These are phyloP conservation scores for Aplocera efformata DNA, from an alignment of 2,888 invertebrate genomes.

Conservation along the genomic window DNA sequence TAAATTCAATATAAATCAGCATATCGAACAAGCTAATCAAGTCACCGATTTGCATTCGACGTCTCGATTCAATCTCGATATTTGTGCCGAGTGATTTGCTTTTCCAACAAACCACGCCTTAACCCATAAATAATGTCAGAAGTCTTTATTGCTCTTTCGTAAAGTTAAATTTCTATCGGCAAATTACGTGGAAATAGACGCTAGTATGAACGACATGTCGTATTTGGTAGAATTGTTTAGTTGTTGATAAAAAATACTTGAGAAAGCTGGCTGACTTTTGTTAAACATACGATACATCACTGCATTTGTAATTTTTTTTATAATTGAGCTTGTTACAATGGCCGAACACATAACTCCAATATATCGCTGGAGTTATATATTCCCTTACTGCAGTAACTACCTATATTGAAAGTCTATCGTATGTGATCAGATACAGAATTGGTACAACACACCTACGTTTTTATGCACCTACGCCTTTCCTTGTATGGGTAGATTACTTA, in stretches of 20 bases:
- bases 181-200: background rate
- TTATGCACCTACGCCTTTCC: constrained; percentile 47
- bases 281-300: too few relatives aligned
- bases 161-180: constrained; percentile 6
- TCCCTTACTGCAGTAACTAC: too few relatives aligned
- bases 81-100: background rate
- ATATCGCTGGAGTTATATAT: too few relatives aligned
- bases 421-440: constrained; percentile 22
- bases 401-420: too few relatives aligned
- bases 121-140: constrained; percentile 10
- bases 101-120: constrained; percentile 11
- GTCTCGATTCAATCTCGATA: constrained; percentile 10
- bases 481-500: constrained; percentile 48
- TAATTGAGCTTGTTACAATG: too few relatives aligned
- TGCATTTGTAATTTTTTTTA: too few relatives aligned
- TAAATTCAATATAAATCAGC: constrained; percentile 21
- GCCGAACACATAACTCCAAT: too few relatives aligned
- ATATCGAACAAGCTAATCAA: constrained; percentile 21
- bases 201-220: background rate
- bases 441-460: constrained; percentile 43
- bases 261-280: too few relatives aligned
- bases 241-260: too few relatives aligned
- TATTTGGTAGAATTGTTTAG: too few relatives aligned
- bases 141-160: constrained; percentile 10
- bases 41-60: constrained; percentile 21